These are phyloP conservation scores for Gopherus flavomarginatus DNA, from an alignment of 2,113 vertebrate species.

Conservation along the genomic window DNA sequence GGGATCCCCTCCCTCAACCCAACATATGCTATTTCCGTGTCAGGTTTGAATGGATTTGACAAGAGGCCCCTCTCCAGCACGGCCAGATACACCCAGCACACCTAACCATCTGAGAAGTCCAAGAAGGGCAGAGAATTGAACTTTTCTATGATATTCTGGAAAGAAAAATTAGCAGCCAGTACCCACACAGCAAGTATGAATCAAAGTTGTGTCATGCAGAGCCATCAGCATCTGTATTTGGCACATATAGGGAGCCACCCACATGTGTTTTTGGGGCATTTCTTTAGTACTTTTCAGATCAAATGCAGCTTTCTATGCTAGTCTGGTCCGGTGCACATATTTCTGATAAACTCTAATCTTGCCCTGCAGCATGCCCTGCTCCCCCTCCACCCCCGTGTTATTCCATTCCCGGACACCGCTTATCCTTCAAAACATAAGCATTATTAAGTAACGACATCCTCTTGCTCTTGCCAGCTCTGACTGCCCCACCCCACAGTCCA, in stretches of 20 bases:
- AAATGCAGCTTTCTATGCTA: fast-evolving
- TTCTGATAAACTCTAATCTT: not conserved
- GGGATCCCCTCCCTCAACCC: fast-evolving
- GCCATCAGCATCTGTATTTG: fast-evolving
- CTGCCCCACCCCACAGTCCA: not conserved
- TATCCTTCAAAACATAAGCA: not conserved
- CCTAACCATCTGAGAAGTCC: not conserved
- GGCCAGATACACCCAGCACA: not conserved
- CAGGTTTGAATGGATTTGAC: not conserved
- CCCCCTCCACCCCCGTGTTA: not conserved
- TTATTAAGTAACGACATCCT: not conserved
- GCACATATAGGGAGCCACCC: not conserved
- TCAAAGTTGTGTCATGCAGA: fast-evolving
- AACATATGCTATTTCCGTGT: fast-evolving
- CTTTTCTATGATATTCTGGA: not conserved
- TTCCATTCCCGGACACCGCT: not conserved
- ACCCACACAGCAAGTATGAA: fast-evolving
- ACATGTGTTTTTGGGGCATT: fast-evolving
- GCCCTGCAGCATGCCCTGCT: fast-evolving
- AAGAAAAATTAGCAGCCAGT: not conserved
- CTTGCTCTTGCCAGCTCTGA: not conserved
- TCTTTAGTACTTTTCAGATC: not conserved
- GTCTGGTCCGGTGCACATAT: slow-evolving; percentile 1
- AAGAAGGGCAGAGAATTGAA: fast-evolving
- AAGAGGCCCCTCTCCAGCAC: not conserved